A percentile compares a stretch with the other conserved stretches of the same genome.
These are phyloP conservation scores for Cavia porcellus DNA, from an alignment of 2,113 vertebrate genomes.

Conservation along the genomic window DNA sequence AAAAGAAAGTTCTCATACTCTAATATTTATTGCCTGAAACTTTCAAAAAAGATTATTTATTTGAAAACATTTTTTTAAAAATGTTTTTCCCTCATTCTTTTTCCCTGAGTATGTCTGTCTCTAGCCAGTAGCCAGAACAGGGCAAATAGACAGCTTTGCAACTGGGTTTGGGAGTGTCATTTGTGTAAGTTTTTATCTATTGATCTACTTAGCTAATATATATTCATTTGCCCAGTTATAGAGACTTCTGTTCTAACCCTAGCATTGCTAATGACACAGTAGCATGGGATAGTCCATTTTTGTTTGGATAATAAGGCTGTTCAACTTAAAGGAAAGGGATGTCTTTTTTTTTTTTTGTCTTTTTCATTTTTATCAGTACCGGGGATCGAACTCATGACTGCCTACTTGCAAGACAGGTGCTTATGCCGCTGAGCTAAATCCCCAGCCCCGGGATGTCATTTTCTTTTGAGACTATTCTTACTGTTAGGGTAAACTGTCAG, in stretches of 20 bases:
- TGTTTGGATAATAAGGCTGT: not conserved
- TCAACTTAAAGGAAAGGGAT: not conserved
- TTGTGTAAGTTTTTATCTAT: conserved; percentile 9
- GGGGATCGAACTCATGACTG: too few relatives aligned
- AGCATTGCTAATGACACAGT: not conserved
- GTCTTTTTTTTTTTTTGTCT: not conserved
- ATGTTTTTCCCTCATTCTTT: not conserved
- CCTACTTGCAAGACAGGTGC: too few relatives aligned
- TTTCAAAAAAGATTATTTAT: conserved; percentile 27
- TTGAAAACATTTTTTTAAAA: conserved; percentile 7
- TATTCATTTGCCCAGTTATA: conserved; percentile 6
- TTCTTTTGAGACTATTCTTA: conserved; percentile 29
- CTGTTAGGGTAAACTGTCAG: not conserved
- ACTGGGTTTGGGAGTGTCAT: not conserved
- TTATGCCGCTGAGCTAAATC: too few relatives aligned
- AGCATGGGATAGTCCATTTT: not conserved
- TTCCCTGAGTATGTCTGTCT: not conserved
- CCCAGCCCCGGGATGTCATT: not conserved
- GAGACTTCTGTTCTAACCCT: not conserved
- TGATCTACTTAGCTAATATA: not conserved
- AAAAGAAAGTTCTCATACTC: not conserved
- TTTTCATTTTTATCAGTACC: too few relatives aligned
- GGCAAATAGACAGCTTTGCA: not conserved
- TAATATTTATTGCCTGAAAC: not conserved
- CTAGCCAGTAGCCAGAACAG: not conserved